Base-by-base conservation (phyloP, 2,113 vertebrate species). In the Argyrosomus japonicus region DNA sequence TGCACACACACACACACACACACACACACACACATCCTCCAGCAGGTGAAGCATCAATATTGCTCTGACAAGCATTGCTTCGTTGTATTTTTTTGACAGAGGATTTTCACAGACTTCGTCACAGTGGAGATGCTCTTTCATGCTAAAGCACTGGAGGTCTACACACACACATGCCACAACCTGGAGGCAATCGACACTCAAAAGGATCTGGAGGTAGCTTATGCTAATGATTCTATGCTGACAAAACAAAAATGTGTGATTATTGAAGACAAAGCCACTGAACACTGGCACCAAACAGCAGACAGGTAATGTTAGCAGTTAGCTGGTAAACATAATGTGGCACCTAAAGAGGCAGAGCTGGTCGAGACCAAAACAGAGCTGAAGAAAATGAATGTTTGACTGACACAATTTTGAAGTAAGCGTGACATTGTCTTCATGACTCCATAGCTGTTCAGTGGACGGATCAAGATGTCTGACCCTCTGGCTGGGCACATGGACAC, bases 41-140 rank as follows among this genome's bases (percentile, higher is more conserved):
- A 32, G 36, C 23, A 68, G 23, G 5, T 25, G 13, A 32, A 58
- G 6, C 19, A 10, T 51, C 14, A 15, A 14, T 9, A 1, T 47
- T 45, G 43, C 21, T 25, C 4, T 75, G 10, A 21, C 2, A 21
- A 58, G 13, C 13, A 3, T 15, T 47, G 5, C 5, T 62, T 75
- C 67, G 14, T 79, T 40, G 36, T 40, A 7, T 40, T 40, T 78
- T 56, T 61, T 87, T 83, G 45, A 2, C 67, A 97, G 96, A 95
- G 73, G 50, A 93, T 96, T 32, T 95, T 97, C 69, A 85, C 27
- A 0, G 96, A 97, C 65, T 97, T 97, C 48, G 90, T 97, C 50
- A 96, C 93, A 17, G 91, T 97, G 10, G 96, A 97, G 92, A 96
- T 97, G 96, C 75, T 94, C 0, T 97, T 97, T 85, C 96, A 97